Conservation (phyloP, 2,797 vertebrate genomes). For the Heterohyrax brucei region DNA sequence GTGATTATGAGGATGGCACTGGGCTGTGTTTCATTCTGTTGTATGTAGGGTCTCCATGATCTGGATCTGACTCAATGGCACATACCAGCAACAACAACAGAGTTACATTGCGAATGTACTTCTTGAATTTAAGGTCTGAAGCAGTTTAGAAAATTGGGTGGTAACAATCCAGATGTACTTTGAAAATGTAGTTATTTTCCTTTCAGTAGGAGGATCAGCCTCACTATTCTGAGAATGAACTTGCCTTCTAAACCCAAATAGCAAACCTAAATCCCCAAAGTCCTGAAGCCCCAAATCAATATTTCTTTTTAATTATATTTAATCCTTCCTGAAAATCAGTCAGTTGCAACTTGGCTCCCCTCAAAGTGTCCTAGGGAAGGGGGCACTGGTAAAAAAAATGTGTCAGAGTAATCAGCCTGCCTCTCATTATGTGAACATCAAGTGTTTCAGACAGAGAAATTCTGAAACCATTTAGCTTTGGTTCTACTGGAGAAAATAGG, state of each 20-base stretch:
- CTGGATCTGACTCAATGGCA: no score
- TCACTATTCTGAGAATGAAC: neutral
- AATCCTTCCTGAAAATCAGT: slow-evolving; percentile 49
- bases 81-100: no score
- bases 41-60: no score
- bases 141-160: neutral
- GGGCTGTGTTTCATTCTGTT: no score
- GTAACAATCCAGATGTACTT: neutral
- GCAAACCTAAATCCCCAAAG: neutral
- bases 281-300: slow-evolving; percentile 7
- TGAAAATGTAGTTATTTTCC: neutral
- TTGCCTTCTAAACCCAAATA: neutral
- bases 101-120: neutral
- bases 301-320: slow-evolving; percentile 60
- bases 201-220: neutral
- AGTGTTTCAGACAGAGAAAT: neutral
- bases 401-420: neutral
- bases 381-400: neutral
- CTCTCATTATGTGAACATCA: neutral
- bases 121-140: neutral
- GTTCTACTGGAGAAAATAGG: neutral
- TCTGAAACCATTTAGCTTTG: neutral
- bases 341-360: neutral
- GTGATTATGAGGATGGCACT: no score
- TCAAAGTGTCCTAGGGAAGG: neutral